Base-by-base conservation (phyloP, 35 echinoderm and acorn worm species). In the Diadema setosum region DNA sequence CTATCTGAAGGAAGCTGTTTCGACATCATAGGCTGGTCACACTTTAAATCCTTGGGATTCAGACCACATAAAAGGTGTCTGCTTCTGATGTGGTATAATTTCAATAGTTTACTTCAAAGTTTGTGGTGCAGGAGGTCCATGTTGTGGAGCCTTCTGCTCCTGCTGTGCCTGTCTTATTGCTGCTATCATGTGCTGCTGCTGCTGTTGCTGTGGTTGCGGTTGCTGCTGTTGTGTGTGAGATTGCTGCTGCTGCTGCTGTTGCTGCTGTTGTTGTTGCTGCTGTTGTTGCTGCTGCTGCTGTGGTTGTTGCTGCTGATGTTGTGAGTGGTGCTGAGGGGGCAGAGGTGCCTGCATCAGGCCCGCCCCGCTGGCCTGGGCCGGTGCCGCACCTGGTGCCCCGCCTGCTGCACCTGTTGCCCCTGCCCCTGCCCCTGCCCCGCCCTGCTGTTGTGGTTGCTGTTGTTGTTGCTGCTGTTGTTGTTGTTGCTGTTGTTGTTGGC, bases 231-330 rank as follows among this genome's bases (percentile, higher is more conserved):
- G n/a, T n/a, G n/a, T n/a, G n/a, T n/a, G n/a, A n/a, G n/a, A n/a
- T n/a, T 87, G 90, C 46, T 92, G 94, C 39, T 89, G 74, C 24
- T 93, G 87, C 57, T 90, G 94, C 40, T 90, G 86, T 20, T 91
- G 40, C 29, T 91, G 93, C 59, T 86, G 90, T 43, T 60, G 58
- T 45, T 45, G 89, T 39, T 86, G 83, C 35, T 92, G 76, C 21
- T 86, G 64, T 46, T 78, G 84, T 60, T 81, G 70, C 12, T 73
- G 82, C 45, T 86, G 90, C 82, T 82, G 84, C n/a, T 83, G 58
- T 3, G 60, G 80, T 7, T 83, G 88, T 48, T 88, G 86, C 46
- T 80, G 70, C 45, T 88, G 88, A 69, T 90, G 88, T 34, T 90
- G 88, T 11, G 64, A 74, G 30, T 81, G 90, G 81, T 92, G 90